Conservation (phyloP, 2,888 invertebrate species). For the Petrolisthes manimaculis region DNA sequence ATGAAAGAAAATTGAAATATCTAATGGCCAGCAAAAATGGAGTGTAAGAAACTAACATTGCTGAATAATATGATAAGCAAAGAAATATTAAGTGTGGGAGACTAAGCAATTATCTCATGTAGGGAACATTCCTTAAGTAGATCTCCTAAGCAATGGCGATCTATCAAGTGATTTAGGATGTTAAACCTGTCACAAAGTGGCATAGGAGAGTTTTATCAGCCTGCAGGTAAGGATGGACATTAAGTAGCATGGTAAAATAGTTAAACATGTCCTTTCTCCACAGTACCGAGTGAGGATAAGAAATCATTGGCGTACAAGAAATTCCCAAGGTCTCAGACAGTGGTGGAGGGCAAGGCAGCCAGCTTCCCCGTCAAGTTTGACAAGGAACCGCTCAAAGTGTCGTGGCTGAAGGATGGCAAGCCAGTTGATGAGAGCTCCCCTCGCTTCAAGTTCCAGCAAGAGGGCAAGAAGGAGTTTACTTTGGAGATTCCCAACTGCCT, state of each 20-base stretch:
- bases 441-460: constrained; percentile 83
- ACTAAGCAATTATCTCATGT: too few relatives aligned
- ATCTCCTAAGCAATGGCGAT: too few relatives aligned
- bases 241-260: neutral
- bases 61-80: too few relatives aligned
- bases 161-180: too few relatives aligned
- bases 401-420: constrained; percentile 93
- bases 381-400: constrained; percentile 74
- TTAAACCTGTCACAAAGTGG: too few relatives aligned
- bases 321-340: constrained; percentile 90
- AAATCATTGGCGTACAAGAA: constrained; percentile 86
- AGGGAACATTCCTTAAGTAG: too few relatives aligned
- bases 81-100: too few relatives aligned
- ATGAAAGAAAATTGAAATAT: too few relatives aligned
- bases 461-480: constrained; percentile 83
- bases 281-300: constrained; percentile 87
- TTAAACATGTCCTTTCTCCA: neutral
- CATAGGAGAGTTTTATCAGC: too few relatives aligned
- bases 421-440: constrained; percentile 83
- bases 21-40: too few relatives aligned
- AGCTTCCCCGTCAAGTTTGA: constrained; percentile 86
- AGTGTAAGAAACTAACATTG: too few relatives aligned
- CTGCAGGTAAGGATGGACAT: too few relatives aligned
- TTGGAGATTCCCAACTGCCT: constrained; percentile 82
- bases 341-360: constrained; percentile 83